A percentile compares a stretch with the other conserved stretches of the same genome.
phyloP scores from a whole-genome alignment of 2,888 invertebrate species.

The Eupithecia dodoneata region DNA sequence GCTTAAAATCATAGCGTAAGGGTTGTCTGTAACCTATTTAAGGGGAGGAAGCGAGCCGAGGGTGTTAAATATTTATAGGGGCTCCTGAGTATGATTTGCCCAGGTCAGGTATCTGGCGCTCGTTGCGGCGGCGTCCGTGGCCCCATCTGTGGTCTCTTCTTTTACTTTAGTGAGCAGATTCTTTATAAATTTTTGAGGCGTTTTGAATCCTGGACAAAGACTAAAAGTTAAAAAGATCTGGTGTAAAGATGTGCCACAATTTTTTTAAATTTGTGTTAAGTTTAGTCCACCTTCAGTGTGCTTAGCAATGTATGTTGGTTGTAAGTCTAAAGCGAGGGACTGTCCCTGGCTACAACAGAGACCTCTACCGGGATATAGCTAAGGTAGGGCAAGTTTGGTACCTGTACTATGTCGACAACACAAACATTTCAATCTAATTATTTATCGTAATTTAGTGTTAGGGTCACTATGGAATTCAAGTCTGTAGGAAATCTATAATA shows the following conservation, averaged over 20 bases:
- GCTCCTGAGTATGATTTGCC: constrained; percentile 43
- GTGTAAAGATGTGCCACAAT: too few relatives aligned
- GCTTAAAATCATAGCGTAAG: constrained; percentile 29
- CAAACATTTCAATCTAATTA: neutral
- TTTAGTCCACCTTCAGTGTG: neutral
- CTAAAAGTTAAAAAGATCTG: too few relatives aligned
- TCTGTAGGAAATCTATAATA: neutral
- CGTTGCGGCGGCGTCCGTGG: neutral
- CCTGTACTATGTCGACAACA: neutral
- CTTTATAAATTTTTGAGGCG: neutral
- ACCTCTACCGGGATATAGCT: neutral
- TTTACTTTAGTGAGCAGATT: neutral
- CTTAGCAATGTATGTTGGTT: neutral
- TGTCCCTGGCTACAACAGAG: neutral
- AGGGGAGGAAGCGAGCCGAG: constrained; percentile 50
- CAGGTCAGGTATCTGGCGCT: constrained; percentile 7
- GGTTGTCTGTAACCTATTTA: constrained; percentile 56
- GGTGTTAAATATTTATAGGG: constrained; percentile 56
- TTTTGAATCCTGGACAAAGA: neutral
- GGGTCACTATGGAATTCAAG: neutral
- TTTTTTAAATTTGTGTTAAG: neutral
- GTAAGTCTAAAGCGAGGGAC: neutral
- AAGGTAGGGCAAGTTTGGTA: neutral
- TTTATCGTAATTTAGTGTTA: neutral
- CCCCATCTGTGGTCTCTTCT: neutral